A percentile compares a stretch with the other conserved stretches of the same genome.
Conservation (phyloP, 2,797 vertebrate species). For the Rhodeus uyekii region DNA sequence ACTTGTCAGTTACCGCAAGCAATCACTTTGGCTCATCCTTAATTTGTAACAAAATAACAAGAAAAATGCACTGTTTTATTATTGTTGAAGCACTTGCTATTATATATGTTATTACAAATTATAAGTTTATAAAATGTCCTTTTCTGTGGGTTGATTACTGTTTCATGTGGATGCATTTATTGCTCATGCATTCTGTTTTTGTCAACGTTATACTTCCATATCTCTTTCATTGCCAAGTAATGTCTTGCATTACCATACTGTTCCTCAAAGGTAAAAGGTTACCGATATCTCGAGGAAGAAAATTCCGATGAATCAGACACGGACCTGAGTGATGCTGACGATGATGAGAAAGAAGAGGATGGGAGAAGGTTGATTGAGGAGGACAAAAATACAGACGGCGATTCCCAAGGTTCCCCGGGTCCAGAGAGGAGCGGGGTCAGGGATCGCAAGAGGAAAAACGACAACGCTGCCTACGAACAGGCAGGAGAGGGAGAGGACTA, state of each 20-base stretch:
- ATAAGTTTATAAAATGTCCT: not conserved
- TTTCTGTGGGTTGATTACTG: not conserved
- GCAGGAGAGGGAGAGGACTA: slow-evolving; percentile 55
- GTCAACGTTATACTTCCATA: not conserved
- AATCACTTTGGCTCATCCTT: not conserved
- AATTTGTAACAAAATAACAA: not conserved
- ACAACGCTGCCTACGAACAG: slow-evolving; percentile 36
- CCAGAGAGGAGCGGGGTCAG: slow-evolving; percentile 57
- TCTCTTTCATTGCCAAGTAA: not conserved
- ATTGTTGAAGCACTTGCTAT: not conserved
- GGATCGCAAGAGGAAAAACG: slow-evolving; percentile 50
- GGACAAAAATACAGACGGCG: slow-evolving; percentile 44
- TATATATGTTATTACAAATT: not conserved
- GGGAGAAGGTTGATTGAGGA: slow-evolving; percentile 44
- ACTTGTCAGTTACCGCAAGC: too few relatives aligned
- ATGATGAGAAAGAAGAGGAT: slow-evolving; percentile 55
- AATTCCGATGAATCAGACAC: slow-evolving; percentile 89
- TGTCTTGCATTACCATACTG: not conserved
- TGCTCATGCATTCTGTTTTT: too few relatives aligned
- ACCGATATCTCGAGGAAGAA: slow-evolving; percentile 93
- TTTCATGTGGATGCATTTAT: not conserved
- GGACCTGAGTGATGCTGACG: slow-evolving; percentile 68
- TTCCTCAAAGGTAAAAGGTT: slow-evolving; percentile 82
- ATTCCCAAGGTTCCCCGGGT: slow-evolving; percentile 59
- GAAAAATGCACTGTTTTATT: not conserved